Base-by-base conservation (phyloP, 35 echinoderm and acorn worm genomes). In the Patiria miniata region DNA sequence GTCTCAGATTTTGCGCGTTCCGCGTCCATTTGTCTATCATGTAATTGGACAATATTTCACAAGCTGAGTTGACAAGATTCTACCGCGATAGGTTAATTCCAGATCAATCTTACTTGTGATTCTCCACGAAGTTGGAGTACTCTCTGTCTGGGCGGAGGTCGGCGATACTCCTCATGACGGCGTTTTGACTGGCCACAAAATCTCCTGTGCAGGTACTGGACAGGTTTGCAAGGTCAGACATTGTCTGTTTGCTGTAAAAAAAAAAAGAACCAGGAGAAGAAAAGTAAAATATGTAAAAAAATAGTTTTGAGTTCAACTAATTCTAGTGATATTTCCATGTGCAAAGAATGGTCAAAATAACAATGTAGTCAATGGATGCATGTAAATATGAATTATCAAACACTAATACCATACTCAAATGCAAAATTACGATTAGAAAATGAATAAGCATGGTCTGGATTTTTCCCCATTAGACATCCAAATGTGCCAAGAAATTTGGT, bases 111-210 rank as follows among this genome's bases (percentile, higher is more conserved):
- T 61, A 99, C 96, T 88, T 94, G 86, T 99, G 88, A 68, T 85
- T 77, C 89, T 91, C 93, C 32, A 99, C 83, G 73, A 95, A 99
- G 30, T 57, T 89, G 37, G 77, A 33, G 61, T 99, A 99, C 79
- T 99, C 96, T 51, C 69, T 77, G 51, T 99, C 92, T 42, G 93
- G 93, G 68, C 89, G 80, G 37, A 99, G 92, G 18, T 95, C 96
- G 17, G 87, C 86, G 7, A 99, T 89, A 59, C 83, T 89, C 38
- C 86, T 61, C 59, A 92, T 94, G 77, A 94, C 85, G 29, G 73
- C 83, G 28, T 99, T 94, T 36, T 94, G 82, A 60, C 82, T 84
- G 9, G 82, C 32, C 21, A 86, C 84, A 86, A 86, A 86, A 14
- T 86, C 84, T 5, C 60, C 59, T n/a, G 39, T 65, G 42, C 39